A percentile compares a stretch with the other conserved stretches of the same genome.
Evolutionary conservation across 2,113 vertebrate species (phyloP).

Genomic region (Gymnobelideus leadbeateri): DNA sequence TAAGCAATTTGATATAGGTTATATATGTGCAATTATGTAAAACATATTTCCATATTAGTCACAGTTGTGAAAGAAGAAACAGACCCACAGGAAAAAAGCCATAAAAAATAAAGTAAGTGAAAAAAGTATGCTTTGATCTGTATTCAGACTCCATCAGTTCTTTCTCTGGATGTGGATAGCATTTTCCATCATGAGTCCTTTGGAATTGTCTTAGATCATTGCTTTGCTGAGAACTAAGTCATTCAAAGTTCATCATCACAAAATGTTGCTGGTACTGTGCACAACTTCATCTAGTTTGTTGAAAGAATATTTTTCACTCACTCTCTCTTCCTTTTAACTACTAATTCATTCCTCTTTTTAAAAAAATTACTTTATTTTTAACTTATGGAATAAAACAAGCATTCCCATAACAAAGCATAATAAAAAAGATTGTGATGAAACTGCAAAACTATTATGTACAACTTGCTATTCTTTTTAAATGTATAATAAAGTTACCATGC

Average conservation of each 20-base stretch:
- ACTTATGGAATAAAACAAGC: too few species aligned
- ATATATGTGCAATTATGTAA: background rate
- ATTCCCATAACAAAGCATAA: too few species aligned
- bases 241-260: background rate
- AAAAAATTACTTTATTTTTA: too few species aligned
- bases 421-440: too few species aligned
- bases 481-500: too few species aligned
- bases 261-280: background rate
- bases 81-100: background rate
- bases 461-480: too few species aligned
- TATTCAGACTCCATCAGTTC: background rate
- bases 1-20: background rate
- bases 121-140: background rate
- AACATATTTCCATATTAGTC: too few species aligned
- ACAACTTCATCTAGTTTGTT: background rate
- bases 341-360: too few species aligned
- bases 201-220: background rate
- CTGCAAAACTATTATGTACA: too few species aligned
- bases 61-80: too few species aligned
- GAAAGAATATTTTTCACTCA: too few species aligned
- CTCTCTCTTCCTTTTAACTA: too few species aligned
- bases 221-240: background rate
- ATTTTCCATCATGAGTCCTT: background rate
- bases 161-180: background rate
- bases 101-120: background rate